Percentiles rank a stretch among this genome's conserved stretches.
Evolutionary conservation across 2,888 invertebrate genomes (phyloP).

Genomic region (Eilema depressum): DNA sequence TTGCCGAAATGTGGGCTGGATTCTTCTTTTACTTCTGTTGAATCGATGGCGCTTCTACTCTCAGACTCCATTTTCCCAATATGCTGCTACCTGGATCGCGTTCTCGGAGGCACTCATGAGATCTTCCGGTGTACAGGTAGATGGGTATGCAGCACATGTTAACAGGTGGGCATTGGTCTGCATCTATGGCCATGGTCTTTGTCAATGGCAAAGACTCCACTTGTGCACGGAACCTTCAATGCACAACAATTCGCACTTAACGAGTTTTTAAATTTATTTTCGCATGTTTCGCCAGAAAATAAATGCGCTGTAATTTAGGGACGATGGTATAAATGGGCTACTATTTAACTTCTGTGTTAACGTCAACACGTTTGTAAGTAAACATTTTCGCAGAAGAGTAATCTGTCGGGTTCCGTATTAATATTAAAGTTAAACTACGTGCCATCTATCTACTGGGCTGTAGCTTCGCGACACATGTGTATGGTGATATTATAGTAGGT

Average conservation of each 20-base stretch:
- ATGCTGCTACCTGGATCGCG: too few species aligned
- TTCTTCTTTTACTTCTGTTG: too few species aligned
- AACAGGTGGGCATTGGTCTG: too few species aligned
- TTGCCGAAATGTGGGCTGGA: too few species aligned
- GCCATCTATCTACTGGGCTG: neutral
- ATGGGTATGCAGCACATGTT: too few species aligned
- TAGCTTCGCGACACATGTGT: neutral
- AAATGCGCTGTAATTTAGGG: neutral
- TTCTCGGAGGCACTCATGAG: too few species aligned
- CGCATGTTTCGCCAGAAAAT: neutral
- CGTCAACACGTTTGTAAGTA: neutral
- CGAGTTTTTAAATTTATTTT: constrained; percentile 11
- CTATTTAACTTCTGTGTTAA: neutral
- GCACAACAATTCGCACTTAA: neutral
- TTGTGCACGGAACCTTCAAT: neutral
- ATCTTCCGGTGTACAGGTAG: too few species aligned
- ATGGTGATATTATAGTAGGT: neutral
- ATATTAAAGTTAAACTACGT: neutral
- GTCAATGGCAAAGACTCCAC: too few species aligned
- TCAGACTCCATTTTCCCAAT: too few species aligned
- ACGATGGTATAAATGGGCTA: neutral
- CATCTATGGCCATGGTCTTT: too few species aligned
- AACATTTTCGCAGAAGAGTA: neutral
- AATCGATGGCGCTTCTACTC: too few species aligned
- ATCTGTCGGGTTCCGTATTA: too few species aligned